Base-by-base conservation (phyloP, 2,888 invertebrate species). In the Ferrisia virgata region DNA sequence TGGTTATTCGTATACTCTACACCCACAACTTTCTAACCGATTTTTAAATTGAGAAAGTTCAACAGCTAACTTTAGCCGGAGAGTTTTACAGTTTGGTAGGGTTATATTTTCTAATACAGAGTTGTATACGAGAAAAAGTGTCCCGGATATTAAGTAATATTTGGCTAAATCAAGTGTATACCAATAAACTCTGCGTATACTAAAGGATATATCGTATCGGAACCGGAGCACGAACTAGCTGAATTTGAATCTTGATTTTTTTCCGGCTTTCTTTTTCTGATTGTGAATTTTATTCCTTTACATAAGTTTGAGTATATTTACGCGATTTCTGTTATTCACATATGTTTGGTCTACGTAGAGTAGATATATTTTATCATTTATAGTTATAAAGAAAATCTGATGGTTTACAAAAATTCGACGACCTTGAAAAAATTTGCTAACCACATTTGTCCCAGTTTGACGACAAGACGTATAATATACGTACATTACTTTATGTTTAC, bases 41-140 rank as follows among this genome's bases (percentile, higher is more conserved):
- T 83, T 83, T 83, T 83, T 83, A 83, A 83, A 83, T 83, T 83
- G 83, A 83, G 83, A 83, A 83, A 83, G 83, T 83, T 83, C 83
- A 83, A 83, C 83, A 83, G 83, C 83, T 83, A 83, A 83, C 83
- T 83, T 72, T 83, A 39, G 15, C 83, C 83, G 43, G 72, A 69
- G 72, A 76, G 72, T 83, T 83, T 83, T 43, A 72, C 43, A 43
- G 47, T 72, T 83, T 69, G 69, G 40, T 69, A 40, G 72, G 72
- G 64, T 72, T 72, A 83, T 83, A 83, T 83, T 83, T 83, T 83
- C 83, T 83, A 83, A 83, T 83, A 83, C 72, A 13, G 64, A 47
- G 79, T 79, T 43, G 72, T 36, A 76, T 76, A 76, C 72, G 15
- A 76, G 72, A 76, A 76, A 76, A 76, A 76, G 72, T 76, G 36